Conservation (phyloP, 2,797 vertebrate species). For the Neostethus bicornis region DNA sequence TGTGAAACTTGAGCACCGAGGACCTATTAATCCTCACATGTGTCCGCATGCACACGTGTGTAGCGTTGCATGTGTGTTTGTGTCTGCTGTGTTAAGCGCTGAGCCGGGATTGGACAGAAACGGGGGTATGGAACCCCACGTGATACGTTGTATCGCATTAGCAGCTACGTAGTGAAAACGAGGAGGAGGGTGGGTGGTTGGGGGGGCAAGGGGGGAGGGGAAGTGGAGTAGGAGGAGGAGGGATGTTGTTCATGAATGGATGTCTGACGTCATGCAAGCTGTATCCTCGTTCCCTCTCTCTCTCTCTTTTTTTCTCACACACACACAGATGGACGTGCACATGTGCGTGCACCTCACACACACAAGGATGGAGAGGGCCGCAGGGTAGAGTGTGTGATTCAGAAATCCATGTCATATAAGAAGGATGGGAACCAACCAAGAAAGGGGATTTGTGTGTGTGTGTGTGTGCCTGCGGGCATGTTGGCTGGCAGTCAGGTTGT, state of each 20-base stretch:
- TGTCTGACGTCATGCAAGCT: slow-evolving; percentile 49
- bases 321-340: background rate
- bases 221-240: slow-evolving; percentile 33
- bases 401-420: slow-evolving; percentile 44
- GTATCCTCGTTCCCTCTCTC: slow-evolving; percentile 32
- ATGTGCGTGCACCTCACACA: slow-evolving; percentile 14
- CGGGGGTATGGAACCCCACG: slow-evolving; percentile 78
- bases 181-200: slow-evolving; percentile 34
- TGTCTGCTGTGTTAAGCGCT: slow-evolving; percentile 51
- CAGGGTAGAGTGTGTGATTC: slow-evolving; percentile 26
- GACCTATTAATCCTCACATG: slow-evolving; percentile 38
- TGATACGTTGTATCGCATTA: slow-evolving; percentile 72
- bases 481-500: slow-evolving; percentile 53
- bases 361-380: slow-evolving; percentile 19
- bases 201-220: too few relatives aligned
- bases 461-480: slow-evolving; percentile 41
- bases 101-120: slow-evolving; percentile 68
- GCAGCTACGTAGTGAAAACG: slow-evolving; percentile 55
- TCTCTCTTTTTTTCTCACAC: background rate
- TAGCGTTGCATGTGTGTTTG: slow-evolving; percentile 24
- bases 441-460: slow-evolving; percentile 21
- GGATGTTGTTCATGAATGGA: slow-evolving; percentile 68
- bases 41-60: slow-evolving; percentile 43
- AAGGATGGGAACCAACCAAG: slow-evolving; percentile 39
- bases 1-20: slow-evolving; percentile 31